Evolutionary conservation across 2,888 invertebrate genomes (phyloP).

Genomic region (Acrobasis consociella): DNA sequence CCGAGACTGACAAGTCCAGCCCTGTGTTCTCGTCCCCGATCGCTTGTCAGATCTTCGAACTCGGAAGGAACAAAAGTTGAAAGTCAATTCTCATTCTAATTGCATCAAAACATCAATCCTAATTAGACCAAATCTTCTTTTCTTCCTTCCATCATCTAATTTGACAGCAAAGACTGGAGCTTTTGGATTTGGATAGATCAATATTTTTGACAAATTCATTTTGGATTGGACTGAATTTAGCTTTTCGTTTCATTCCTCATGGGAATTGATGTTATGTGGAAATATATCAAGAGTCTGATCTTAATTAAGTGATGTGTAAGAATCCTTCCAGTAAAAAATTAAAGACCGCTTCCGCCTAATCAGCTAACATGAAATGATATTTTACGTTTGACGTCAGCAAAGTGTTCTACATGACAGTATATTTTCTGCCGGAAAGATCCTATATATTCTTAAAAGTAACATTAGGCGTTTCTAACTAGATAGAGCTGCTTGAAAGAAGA

Average conservation of each 20-base stretch:
- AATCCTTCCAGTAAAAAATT: constrained; percentile 67
- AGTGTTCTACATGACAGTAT: too few relatives aligned
- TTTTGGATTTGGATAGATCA: constrained; percentile 73
- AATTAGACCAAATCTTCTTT: constrained; percentile 27
- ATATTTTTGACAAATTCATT: constrained; percentile 48
- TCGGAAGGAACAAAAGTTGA: constrained; percentile 46
- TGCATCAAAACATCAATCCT: background rate
- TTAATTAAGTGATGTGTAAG: constrained; percentile 57
- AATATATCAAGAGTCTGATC: constrained; percentile 42
- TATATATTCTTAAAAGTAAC: constrained; percentile 70
- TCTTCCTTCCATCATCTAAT: constrained; percentile 35
- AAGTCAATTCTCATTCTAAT: background rate
- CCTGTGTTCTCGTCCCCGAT: constrained; percentile 45
- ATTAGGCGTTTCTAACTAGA: constrained; percentile 80
- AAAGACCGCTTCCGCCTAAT: background rate
- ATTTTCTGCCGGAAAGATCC: constrained; percentile 63
- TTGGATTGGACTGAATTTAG: constrained; percentile 59
- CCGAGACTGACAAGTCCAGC: constrained; percentile 39
- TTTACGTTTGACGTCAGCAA: background rate
- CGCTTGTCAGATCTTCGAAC: constrained; percentile 32
- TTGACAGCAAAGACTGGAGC: constrained; percentile 72
- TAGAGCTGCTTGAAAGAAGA: constrained; percentile 82
- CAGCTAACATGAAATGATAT: background rate
- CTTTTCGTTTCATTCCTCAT: constrained; percentile 82
- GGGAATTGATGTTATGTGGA: constrained; percentile 71